phyloP scores from a whole-genome alignment of 2,888 invertebrate genomes.

The Cosmopolites sordidus region DNA sequence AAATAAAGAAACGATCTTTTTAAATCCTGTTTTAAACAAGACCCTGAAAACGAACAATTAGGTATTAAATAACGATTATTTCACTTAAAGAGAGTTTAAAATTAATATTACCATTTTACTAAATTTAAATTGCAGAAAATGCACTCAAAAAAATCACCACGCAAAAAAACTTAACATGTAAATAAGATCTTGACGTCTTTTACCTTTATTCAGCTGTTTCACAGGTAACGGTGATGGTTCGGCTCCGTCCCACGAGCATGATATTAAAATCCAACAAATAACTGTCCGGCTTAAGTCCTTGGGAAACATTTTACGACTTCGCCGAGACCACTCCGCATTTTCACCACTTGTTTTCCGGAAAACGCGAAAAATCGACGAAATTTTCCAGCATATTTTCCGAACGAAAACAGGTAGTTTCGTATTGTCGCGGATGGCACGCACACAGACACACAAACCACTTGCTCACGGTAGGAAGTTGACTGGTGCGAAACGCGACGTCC shows the following conservation, averaged over 20 bases:
- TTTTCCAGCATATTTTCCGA: conserved; percentile 13
- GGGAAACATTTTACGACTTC: conserved; percentile 13
- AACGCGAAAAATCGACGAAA: conserved; percentile 3
- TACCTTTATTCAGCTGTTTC: conserved; percentile 22
- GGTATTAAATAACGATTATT: no score
- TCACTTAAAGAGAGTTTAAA: no score
- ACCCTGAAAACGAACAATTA: no score
- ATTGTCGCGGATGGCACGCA: neutral
- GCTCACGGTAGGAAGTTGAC: conserved; percentile 14
- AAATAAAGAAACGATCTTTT: no score
- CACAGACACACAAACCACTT: conserved; percentile 1
- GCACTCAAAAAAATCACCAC: neutral
- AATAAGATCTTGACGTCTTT: neutral
- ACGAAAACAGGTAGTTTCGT: conserved; percentile 4
- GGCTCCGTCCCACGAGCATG: conserved; percentile 23
- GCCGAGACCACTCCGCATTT: conserved; percentile 20
- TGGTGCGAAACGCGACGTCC: conserved; percentile 9
- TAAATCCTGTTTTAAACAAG: no score
- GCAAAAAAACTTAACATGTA: no score
- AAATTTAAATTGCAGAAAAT: no score
- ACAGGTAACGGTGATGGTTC: conserved; percentile 26
- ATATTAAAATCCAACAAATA: conserved; percentile 20
- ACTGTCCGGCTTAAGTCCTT: conserved; percentile 15
- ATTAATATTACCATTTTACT: no score
- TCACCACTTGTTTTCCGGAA: conserved; percentile 9